These are phyloP conservation scores for Crocodylus rhombifer DNA, from an alignment of 2,797 vertebrate genomes.

Conservation along the genomic window DNA sequence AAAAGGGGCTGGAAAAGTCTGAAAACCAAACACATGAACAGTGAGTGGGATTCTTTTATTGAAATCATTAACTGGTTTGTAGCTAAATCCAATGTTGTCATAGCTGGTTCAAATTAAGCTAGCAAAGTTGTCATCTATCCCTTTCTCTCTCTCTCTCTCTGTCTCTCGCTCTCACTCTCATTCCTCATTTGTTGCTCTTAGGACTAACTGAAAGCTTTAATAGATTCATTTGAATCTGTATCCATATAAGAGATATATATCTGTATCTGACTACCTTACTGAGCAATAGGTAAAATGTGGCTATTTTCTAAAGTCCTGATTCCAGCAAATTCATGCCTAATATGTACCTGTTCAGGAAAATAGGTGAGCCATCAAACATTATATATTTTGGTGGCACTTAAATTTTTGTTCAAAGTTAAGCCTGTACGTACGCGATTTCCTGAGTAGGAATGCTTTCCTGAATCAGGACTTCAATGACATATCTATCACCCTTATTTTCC, in stretches of 20 bases:
- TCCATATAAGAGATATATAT: background rate
- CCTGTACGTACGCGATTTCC: background rate
- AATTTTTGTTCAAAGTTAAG: background rate
- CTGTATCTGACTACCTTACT: background rate
- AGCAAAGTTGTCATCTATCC: background rate
- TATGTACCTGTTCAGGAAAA: background rate
- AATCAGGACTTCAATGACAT: background rate
- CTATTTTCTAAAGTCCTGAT: background rate
- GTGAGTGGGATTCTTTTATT: conserved; percentile 44
- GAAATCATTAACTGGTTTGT: conserved; percentile 76
- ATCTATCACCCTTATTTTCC: background rate
- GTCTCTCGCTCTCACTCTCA: too few relatives aligned
- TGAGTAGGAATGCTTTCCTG: background rate
- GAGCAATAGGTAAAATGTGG: background rate
- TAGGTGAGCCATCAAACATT: background rate
- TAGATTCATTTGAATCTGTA: background rate
- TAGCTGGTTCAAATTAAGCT: conserved; percentile 46
- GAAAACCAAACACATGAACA: conserved; percentile 64
- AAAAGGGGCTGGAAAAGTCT: conserved; percentile 54
- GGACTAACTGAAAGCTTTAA: background rate
- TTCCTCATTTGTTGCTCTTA: background rate
- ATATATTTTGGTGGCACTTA: background rate
- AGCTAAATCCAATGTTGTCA: conserved; percentile 49
- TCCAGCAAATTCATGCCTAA: background rate
- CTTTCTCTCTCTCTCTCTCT: background rate